phyloP scores from a whole-genome alignment of 2,113 vertebrate species.

The Perca schrenkii region DNA sequence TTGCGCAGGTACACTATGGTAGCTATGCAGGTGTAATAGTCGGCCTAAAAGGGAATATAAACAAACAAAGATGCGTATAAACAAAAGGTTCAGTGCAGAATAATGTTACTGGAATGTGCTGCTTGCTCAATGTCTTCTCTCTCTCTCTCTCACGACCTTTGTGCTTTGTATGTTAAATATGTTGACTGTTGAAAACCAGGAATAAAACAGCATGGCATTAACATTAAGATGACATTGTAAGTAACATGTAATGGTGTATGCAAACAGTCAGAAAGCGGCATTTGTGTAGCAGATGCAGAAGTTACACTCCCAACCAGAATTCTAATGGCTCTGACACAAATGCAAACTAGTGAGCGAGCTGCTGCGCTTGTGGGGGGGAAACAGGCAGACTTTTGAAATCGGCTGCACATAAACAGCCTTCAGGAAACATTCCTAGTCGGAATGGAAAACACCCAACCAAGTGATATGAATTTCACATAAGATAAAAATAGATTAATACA shows the following conservation, averaged over 20 bases:
- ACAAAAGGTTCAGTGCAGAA: neutral
- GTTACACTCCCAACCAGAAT: conserved; percentile 18
- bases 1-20: conserved; percentile 95
- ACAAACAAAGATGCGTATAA: conserved; percentile 1
- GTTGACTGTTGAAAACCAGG: conserved; percentile 2
- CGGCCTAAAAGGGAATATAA: conserved; percentile 82
- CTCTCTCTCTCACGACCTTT: neutral
- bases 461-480: conserved; percentile 42
- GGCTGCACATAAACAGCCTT: conserved; percentile 53
- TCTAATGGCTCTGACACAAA: conserved; percentile 30
- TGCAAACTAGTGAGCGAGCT: conserved; percentile 35
- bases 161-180: conserved; percentile 4
- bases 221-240: conserved; percentile 48
- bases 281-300: conserved; percentile 10
- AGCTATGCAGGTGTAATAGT: conserved; percentile 93
- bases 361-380: conserved; percentile 20
- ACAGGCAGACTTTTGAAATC: conserved; percentile 47
- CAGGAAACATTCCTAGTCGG: conserved; percentile 18
- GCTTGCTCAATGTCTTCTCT: neutral
- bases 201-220: conserved; percentile 49
- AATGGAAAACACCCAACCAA: conserved; percentile 38
- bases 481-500: conserved; percentile 43
- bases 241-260: neutral
- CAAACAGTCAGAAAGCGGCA: conserved; percentile 14
- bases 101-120: neutral